Evolutionary conservation across 2,888 invertebrate species (phyloP), one percentile per base, ranked within the genome.

Genomic region (Sphaerophoria taeniata): DNA sequence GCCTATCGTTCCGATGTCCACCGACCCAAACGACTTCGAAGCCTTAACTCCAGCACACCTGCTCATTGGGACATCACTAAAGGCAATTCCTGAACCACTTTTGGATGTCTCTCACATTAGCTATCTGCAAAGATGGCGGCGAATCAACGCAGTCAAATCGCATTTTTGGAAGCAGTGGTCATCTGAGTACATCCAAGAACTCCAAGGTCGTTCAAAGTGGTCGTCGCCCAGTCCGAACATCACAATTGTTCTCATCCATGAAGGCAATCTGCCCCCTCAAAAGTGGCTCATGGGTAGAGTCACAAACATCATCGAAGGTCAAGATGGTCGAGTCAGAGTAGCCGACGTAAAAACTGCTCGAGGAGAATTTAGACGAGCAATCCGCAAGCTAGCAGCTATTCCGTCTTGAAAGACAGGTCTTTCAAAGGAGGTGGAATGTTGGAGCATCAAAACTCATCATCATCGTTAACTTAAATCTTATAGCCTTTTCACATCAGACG

Each of bases 81-180:
- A 74, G 16, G 51, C 76, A 4, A 45, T 82, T 12, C 61, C 65
- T 4, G 71, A 79, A 45, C 74, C 12, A 63, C 14, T 3, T 11
- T 11, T 51, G 31, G 76, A 80, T 6, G 72, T 61, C 6, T 16
- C 71, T 1, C 67, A 80, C 9, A 67, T 84, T 1, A 79, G 75
- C 33, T 51, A 60, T n/a, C 33, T 84, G 14, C 43, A 79, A 45
- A 39, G 79, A 47, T 84, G 79, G 75, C 51, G 79, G 33, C 53
- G 72, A 24, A 84, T 84, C 3, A 56, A 60, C 11, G 84, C 71
- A 11, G 75, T 65, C 9, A 84, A 79, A 58, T 71, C 71, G 12
- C 72, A 75, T 2, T 86, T 87, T 14, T 84, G 78, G 79, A 63
- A 79, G 12, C 65, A 56, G n/a, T 80, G 79, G 84, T 76, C 84